Conservation (phyloP, 2,888 invertebrate genomes). For the Pammene fasciana region DNA sequence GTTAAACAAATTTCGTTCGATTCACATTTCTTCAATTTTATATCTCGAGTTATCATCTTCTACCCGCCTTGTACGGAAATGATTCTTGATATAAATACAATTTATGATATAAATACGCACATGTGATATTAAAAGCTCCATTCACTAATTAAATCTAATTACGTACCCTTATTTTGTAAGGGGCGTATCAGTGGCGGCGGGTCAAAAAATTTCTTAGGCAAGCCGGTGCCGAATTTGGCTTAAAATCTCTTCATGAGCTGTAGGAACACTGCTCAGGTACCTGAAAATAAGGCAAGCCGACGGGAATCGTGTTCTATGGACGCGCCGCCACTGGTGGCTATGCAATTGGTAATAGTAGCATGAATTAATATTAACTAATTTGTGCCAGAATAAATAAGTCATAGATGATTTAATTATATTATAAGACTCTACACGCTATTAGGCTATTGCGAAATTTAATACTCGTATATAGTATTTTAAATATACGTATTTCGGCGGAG, state of each 20-base stretch:
- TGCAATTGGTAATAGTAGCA: not conserved
- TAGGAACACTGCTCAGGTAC: too few relatives aligned
- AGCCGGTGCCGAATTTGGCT: too few relatives aligned
- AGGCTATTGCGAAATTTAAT: not conserved
- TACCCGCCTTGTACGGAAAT: too few relatives aligned
- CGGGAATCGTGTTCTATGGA: too few relatives aligned
- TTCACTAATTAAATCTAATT: constrained; percentile 2
- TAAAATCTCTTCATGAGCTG: too few relatives aligned
- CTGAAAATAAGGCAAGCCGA: too few relatives aligned
- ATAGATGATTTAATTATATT: not conserved
- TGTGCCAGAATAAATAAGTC: not conserved
- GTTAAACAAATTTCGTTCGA: too few relatives aligned
- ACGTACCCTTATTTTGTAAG: constrained; percentile 1
- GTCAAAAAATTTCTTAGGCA: too few relatives aligned
- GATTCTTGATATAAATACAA: constrained; percentile 1
- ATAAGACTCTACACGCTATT: not conserved
- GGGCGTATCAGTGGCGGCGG: too few relatives aligned
- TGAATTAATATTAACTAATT: not conserved
- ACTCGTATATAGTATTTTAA: not conserved
- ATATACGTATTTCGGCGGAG: not conserved
- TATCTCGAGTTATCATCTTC: too few relatives aligned
- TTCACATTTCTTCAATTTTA: too few relatives aligned
- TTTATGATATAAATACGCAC: constrained; percentile 18
- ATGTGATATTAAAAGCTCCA: constrained; percentile 21
- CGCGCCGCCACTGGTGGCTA: too few relatives aligned